Evolutionary conservation across 1,140 invertebrate species (phyloP).

Genomic region (Camponotus vicinus): DNA sequence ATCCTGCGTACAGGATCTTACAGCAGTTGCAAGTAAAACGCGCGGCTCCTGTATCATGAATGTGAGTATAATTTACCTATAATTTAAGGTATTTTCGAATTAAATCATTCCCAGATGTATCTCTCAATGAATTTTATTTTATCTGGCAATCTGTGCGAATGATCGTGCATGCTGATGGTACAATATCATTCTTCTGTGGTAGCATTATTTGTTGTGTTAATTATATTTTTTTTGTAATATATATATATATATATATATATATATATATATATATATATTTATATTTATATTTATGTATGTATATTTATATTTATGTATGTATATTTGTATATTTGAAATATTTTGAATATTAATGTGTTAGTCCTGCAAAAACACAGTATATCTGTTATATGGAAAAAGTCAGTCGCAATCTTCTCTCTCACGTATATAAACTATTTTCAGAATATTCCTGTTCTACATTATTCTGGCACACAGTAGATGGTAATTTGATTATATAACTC

Average conservation of each 20-base stretch:
- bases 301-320: not conserved
- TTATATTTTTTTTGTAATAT: not conserved
- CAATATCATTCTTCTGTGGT: not conserved
- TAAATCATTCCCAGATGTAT: not conserved
- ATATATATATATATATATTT: constrained; percentile 15
- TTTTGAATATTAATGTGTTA: not conserved
- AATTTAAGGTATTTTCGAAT: not conserved
- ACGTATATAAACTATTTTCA: constrained; percentile 81
- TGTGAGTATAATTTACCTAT: constrained; percentile 28
- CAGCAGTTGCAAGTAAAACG: constrained; percentile 7
- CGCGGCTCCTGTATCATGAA: constrained; percentile 48
- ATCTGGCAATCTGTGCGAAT: not conserved
- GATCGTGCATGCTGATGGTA: not conserved
- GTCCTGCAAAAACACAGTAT: not conserved
- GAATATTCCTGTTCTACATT: constrained; percentile 79
- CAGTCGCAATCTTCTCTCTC: constrained; percentile 35
- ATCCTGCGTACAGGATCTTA: not conserved
- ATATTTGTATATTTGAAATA: not conserved
- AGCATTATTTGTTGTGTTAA: not conserved
- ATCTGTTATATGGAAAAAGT: constrained; percentile 7
- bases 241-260: not conserved
- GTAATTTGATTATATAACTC: constrained; percentile 80
- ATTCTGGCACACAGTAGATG: constrained; percentile 77
- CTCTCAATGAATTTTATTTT: not conserved
- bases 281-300: not conserved